Percentiles rank a stretch among this genome's conserved stretches.
Evolutionary conservation across 2,888 invertebrate species (phyloP).

Genomic region (Caenorhabditis auriculariae): DNA sequence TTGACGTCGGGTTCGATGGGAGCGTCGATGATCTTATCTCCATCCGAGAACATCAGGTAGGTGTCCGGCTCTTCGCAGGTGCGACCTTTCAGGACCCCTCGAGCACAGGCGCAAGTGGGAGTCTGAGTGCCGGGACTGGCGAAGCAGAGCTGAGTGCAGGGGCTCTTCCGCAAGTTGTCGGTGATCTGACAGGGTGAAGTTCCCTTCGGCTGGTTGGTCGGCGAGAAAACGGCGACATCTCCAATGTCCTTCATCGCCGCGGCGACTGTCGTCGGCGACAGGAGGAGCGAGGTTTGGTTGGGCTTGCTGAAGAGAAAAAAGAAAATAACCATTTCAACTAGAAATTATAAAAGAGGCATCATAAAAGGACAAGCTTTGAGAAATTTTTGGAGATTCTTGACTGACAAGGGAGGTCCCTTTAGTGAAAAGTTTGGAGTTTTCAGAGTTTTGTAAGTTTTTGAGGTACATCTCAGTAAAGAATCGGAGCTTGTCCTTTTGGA

Average conservation of each 20-base stretch:
- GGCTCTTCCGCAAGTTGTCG: slow-evolving; percentile 59
- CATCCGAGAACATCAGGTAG: slow-evolving; percentile 87
- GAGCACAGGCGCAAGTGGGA: slow-evolving; percentile 86
- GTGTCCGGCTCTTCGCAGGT: slow-evolving; percentile 75
- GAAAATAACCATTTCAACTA: not conserved
- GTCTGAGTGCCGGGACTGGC: slow-evolving; percentile 74
- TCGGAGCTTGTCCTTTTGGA: not conserved
- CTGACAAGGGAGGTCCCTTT: too few species aligned
- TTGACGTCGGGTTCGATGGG: slow-evolving; percentile 69
- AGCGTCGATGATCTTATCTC: slow-evolving; percentile 89
- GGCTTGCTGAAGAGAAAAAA: too few species aligned
- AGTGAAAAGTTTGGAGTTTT: not conserved
- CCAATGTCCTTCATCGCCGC: slow-evolving; percentile 79
- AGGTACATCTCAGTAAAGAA: too few species aligned
- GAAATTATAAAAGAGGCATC: not conserved
- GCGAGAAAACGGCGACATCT: slow-evolving; percentile 87
- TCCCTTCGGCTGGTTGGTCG: slow-evolving; percentile 77
- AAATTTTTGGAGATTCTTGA: too few species aligned
- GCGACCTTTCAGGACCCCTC: slow-evolving; percentile 74
- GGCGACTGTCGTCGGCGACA: slow-evolving; percentile 55
- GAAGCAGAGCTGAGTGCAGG: slow-evolving; percentile 91
- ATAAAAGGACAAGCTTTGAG: slow-evolving; percentile 72
- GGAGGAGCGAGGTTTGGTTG: slow-evolving; percentile 50
- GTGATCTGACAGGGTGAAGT: slow-evolving; percentile 62
- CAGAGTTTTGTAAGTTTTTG: not conserved